Conservation (phyloP, 1,140 invertebrate species). For the Linepithema humile region DNA sequence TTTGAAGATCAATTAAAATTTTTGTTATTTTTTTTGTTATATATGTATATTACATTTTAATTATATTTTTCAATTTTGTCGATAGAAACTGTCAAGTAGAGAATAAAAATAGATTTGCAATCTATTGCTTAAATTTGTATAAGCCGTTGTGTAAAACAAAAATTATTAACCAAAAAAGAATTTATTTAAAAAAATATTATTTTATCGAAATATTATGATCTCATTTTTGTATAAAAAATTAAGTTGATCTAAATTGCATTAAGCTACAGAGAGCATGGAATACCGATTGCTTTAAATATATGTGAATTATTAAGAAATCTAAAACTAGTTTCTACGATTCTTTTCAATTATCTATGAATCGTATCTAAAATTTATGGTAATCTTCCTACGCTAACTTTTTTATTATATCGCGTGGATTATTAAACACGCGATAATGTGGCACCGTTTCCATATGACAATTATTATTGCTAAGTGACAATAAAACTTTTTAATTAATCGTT, state of each 20-base stretch:
- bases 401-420: not conserved
- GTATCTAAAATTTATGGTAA: not conserved
- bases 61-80: not conserved
- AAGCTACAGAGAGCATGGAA: not conserved
- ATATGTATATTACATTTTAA: not conserved
- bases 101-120: not conserved
- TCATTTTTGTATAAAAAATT: not conserved
- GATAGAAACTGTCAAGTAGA: not conserved
- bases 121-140: not conserved
- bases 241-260: not conserved
- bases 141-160: too few species aligned
- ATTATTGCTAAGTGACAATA: not conserved
- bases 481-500: slow-evolving; percentile 20
- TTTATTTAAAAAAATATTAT: not conserved
- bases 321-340: not conserved
- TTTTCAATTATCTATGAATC: not conserved
- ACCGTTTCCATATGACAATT: not conserved
- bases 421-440: slow-evolving; percentile 1
- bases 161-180: not conserved
- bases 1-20: not conserved
- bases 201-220: slow-evolving; percentile 10
- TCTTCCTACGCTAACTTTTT: not conserved
- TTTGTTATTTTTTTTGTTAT: not conserved
- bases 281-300: not conserved
- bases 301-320: slow-evolving; percentile 27